Evolutionary conservation across 1,140 invertebrate species (phyloP), one percentile per base, ranked within the genome.

Genomic region (Hetaerina americana): DNA sequence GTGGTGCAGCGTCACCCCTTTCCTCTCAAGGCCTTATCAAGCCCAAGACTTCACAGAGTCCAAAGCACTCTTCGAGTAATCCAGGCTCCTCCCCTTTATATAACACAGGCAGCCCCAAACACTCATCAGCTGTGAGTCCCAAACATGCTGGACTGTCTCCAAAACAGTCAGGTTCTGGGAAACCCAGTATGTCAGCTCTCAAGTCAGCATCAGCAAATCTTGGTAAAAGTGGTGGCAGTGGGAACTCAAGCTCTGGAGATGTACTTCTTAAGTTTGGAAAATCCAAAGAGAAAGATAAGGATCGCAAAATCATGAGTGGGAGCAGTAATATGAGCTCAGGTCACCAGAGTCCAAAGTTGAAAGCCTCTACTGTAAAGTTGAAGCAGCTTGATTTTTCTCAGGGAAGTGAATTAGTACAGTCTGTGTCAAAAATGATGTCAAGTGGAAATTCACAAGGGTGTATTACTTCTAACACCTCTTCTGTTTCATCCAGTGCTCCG

Each of bases 121-220:
- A 92, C 72, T 85, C 40, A 57, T 57, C 75, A 40, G 27, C 75
- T 2, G 71, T 73, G 28, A 77, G 76, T 70, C 76, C 76, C 22
- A 75, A 70, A 31, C 74, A 75, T 74, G 73, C 27, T 75, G 77
- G 68, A 74, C 74, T 40, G 70, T 70, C 68, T 73, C 72, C 67
- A 74, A 77, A 77, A 49, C 77, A 78, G 27, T 74, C 76, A 22
- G 87, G 90, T 73, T 88, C 90, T 0, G 92, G 93, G 0, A 95
- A 95, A 78, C 92, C 93, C 0, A 94, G 92, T 76, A 92, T 95
- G 88, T 92, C 91, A 0, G 87, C 92, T 0, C 79, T 93, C n/a
- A 93, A 93, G 78, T 92, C 89, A 26, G 89, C 90, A 3, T 86
- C 86, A 10, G 73, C 73, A 10, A 72, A 66, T 15, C 25, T 29